Evolutionary conservation across 2,888 invertebrate species (phyloP).

Genomic region (Drosophila lutescens): DNA sequence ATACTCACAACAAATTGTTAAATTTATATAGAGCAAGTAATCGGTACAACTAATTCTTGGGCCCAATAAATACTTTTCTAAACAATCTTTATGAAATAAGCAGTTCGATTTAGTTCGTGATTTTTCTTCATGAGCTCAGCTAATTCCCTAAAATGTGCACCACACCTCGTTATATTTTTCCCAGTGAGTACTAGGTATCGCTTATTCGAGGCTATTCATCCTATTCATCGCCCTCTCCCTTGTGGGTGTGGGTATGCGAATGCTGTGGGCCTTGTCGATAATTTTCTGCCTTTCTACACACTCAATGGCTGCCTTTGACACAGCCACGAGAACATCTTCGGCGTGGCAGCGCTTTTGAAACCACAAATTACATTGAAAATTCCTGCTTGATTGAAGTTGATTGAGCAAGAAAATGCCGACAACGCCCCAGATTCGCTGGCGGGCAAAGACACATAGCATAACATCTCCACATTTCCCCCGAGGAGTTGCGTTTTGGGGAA

Average conservation of each 20-base stretch:
- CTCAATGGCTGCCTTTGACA: conserved; percentile 65
- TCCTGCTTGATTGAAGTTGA: conserved; percentile 79
- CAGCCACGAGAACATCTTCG: conserved; percentile 48
- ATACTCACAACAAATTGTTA: background rate
- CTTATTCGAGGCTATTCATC: background rate
- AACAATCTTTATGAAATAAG: too few species aligned
- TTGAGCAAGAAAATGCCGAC: conserved; percentile 80
- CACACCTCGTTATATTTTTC: too few species aligned
- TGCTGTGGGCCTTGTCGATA: conserved; percentile 62
- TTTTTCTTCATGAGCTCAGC: too few species aligned
- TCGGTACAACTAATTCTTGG: too few species aligned
- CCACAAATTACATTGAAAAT: conserved; percentile 78
- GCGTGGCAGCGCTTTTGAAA: conserved; percentile 53
- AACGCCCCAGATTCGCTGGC: conserved; percentile 59
- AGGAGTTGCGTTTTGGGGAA: conserved; percentile 38
- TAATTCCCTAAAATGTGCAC: too few species aligned
- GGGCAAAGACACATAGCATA: conserved; percentile 28
- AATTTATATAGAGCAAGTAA: too few species aligned
- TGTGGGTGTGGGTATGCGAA: conserved; percentile 7
- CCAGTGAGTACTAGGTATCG: background rate
- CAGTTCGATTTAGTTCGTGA: too few species aligned
- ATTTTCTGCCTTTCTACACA: conserved; percentile 78
- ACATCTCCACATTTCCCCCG: conserved; percentile 22
- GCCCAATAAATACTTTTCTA: too few species aligned
- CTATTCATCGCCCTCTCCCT: background rate